Evolutionary conservation across 30 jellyfish, hydroid and myxozoan genomes (phyloP), one percentile per base, ranked within the genome.

Genomic region (Cassiopea xamachana): DNA sequence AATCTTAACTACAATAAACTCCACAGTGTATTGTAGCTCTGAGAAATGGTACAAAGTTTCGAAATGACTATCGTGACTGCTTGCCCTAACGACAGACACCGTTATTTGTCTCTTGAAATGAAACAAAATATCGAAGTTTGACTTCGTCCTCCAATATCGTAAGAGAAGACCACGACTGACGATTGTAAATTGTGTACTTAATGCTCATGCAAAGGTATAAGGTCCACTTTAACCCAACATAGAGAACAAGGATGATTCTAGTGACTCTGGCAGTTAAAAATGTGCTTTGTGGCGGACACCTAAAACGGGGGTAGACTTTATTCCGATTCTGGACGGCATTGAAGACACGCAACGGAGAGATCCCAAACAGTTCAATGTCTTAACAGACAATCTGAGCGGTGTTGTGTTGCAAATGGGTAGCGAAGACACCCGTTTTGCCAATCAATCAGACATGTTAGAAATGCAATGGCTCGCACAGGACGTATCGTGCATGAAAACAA

Each of bases 391-490:
- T 55, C 64, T 10, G 64, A 55, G 64, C 7, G 64, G 12, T 10
- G 64, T 55, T 55, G 7, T 3, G 64, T 6, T 55, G 7, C 12
- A 3, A 10, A 55, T 6, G 64, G 7, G 7, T 55, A 10, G 64
- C 64, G 12, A 2, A 9, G 12, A 75, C 84, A 8, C 84, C 84
- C 84, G 69, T 58, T 67, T 46, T 50, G 9, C 49, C 16, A 73
- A 73, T 16, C 81, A 73, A 50, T 75, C 48, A 14, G 84, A 75
- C 68, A 50, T 14, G 47, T 39, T 50, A 12, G 84, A 5, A 75
- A n/a, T 27, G 13, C n/a, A 39, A 43, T 10, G 84, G 55, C 89
- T 60, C 77, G 71, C 82, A 67, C 90, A 82, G 90, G 82, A 82
- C 82, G 74, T 67, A 39, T 82, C 90, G 90, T 82, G 90, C 82